Evolutionary conservation across 1,140 invertebrate genomes (phyloP), one percentile per base, ranked within the genome.

Genomic region (Latrodectus geometricus): DNA sequence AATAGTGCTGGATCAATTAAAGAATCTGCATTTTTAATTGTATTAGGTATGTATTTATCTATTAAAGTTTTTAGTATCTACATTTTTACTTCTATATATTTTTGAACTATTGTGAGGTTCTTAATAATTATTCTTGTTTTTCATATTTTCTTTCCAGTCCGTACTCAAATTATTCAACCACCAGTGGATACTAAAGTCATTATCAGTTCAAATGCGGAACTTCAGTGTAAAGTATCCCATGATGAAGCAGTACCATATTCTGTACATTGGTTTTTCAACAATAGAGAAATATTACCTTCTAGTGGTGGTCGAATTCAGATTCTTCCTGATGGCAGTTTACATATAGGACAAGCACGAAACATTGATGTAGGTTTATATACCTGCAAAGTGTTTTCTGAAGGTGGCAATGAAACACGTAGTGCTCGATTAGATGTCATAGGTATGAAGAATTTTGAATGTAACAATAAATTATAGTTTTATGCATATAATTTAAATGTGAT

Each of bases 201-300:
- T 68, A 92, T 98, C 4, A 97, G 97, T 21, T 95, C 97, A 75
- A 97, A 95, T 52, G 97, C 97, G 2, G 95, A 95, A 21, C 92
- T 99, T 76, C 96, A 97, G 89, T 99, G 98, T 92, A 96, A 96
- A 92, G 95, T 98, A 49, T 97, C 95, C n/a, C 96, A 95, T 89
- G 97, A 98, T 92, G 95, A 96, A 23, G 94, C 94, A 87, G 95
- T 98, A n/a, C 94, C 95, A n/a, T 97, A 95, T 89, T 94, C 95
- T 88, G 94, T 98, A 88, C 94, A 95, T 88, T 99, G 97, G 98
- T 97, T 95, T 91, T 96, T 97, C 89, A 95, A 97, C 91, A 94
- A 94, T 90, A 94, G 95, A 83, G 61, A 84, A 87, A 65, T 88
- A 15, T 8, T 81, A 77, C 56, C 83, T 79, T 9, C 84, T 66